Evolutionary conservation across 2,797 vertebrate genomes (phyloP).

Genomic region (Girardinus metallicus): DNA sequence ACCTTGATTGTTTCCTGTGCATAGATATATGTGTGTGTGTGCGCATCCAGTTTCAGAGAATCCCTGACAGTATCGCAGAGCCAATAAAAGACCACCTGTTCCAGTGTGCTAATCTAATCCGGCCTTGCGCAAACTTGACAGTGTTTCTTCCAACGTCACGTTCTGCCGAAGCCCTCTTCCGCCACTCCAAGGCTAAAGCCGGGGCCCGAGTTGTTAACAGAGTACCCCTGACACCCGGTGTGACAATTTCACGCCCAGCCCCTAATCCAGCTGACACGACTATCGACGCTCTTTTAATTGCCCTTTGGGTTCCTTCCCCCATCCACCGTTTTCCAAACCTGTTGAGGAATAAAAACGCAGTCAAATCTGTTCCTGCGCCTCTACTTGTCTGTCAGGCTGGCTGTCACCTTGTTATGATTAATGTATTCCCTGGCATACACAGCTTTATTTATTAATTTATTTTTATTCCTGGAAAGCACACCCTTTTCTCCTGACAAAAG

Average conservation of each 20-base stretch:
- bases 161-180: conserved; percentile 56
- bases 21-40: conserved; percentile 44
- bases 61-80: conserved; percentile 78
- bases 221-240: conserved; percentile 71
- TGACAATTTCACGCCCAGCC: conserved; percentile 80
- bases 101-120: conserved; percentile 81
- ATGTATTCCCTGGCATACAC: conserved; percentile 74
- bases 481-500: conserved; percentile 63
- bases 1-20: conserved; percentile 41
- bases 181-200: conserved; percentile 61
- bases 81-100: conserved; percentile 85
- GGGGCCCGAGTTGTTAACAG: conserved; percentile 71
- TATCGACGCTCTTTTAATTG: conserved; percentile 77
- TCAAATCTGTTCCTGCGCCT: conserved; percentile 63
- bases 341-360: conserved; percentile 62
- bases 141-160: conserved; percentile 74
- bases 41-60: conserved; percentile 72
- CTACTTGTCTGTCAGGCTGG: conserved; percentile 68
- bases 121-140: conserved; percentile 68
- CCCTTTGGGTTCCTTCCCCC: conserved; percentile 40
- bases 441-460: conserved; percentile 13
- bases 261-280: conserved; percentile 78
- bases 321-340: conserved; percentile 53
- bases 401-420: conserved; percentile 77
- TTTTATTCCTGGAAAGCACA: conserved; percentile 62